Evolutionary conservation across 2,888 invertebrate species (phyloP).

Genomic region (Phasia obesa): DNA sequence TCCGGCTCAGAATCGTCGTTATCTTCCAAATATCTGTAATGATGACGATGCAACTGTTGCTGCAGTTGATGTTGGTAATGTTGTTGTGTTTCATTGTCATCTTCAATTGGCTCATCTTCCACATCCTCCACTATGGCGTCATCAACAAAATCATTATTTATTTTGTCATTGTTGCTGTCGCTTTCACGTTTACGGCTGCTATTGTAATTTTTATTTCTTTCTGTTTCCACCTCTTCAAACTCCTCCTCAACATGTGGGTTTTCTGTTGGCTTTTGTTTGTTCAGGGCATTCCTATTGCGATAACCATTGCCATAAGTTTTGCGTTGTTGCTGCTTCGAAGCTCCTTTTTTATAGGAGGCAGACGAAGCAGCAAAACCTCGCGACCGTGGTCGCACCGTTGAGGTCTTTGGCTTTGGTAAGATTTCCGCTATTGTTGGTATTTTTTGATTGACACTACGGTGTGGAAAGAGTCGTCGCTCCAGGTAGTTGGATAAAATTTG

Average conservation of each 20-base stretch:
- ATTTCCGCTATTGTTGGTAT: constrained; percentile 87
- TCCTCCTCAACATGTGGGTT: constrained; percentile 34
- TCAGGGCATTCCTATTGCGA: constrained; percentile 48
- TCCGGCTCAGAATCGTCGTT: constrained; percentile 76
- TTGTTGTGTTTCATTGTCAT: constrained; percentile 39
- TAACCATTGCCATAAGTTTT: constrained; percentile 71
- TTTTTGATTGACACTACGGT: constrained; percentile 82
- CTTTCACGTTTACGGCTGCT: constrained; percentile 37
- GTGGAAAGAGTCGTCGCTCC: constrained; percentile 87
- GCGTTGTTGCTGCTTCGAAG: constrained; percentile 51
- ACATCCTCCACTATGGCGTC: constrained; percentile 52
- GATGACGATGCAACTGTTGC: constrained; percentile 60
- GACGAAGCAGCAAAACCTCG: constrained; percentile 76
- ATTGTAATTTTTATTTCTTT: constrained; percentile 19
- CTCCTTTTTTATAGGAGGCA: constrained; percentile 60
- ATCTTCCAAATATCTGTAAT: constrained; percentile 52
- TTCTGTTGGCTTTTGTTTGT: constrained; percentile 30
- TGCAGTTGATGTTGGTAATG: constrained; percentile 17
- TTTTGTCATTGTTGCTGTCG: constrained; percentile 17
- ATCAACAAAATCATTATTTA: constrained; percentile 45
- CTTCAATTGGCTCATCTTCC: constrained; percentile 47
- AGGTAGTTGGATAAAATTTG: constrained; percentile 89
- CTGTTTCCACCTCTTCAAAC: constrained; percentile 37
- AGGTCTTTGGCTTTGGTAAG: constrained; percentile 83
- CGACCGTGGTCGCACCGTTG: constrained; percentile 76